phyloP scores from a whole-genome alignment of 2,113 vertebrate species.

The Brachyhypopomus occidentalis region DNA sequence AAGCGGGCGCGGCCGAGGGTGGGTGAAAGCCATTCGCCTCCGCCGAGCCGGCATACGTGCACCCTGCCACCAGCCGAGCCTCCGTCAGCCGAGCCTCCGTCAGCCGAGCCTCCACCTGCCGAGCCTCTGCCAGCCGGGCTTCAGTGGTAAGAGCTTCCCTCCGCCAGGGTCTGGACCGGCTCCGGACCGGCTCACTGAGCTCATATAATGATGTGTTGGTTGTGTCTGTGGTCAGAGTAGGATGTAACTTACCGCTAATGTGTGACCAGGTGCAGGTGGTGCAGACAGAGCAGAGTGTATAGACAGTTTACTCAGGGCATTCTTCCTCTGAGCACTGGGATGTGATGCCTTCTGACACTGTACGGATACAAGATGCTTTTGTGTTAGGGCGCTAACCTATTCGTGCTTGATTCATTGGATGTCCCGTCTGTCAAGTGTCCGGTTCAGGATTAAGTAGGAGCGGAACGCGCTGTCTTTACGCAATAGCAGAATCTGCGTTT shows the following conservation, averaged over 20 bases:
- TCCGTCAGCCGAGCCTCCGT: conserved; percentile 17
- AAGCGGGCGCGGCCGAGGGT: conserved; percentile 29
- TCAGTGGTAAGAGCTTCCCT: conserved; percentile 12
- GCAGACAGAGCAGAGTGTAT: too few relatives aligned
- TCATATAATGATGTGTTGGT: neutral
- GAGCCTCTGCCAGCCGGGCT: conserved; percentile 12
- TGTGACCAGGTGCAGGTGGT: neutral
- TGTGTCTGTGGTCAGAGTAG: neutral
- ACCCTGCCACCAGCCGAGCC: conserved; percentile 7
- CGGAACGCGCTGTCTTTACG: too few relatives aligned
- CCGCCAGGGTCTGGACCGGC: neutral
- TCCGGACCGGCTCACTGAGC: too few relatives aligned
- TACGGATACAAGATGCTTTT: neutral
- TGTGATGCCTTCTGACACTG: neutral
- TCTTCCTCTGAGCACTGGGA: neutral
- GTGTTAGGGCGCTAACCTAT: too few relatives aligned
- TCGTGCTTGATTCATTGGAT: too few relatives aligned
- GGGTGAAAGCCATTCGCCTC: conserved; percentile 29
- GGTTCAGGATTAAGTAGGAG: too few relatives aligned
- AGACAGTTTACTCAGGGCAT: neutral
- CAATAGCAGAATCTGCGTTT: too few relatives aligned
- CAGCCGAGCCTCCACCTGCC: too few relatives aligned
- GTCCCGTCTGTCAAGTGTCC: too few relatives aligned
- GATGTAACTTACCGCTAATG: neutral
- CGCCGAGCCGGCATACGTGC: conserved; percentile 39